These are phyloP conservation scores for Brachycybe producta DNA, from an alignment of 2,888 invertebrate species.

Conservation along the genomic window DNA sequence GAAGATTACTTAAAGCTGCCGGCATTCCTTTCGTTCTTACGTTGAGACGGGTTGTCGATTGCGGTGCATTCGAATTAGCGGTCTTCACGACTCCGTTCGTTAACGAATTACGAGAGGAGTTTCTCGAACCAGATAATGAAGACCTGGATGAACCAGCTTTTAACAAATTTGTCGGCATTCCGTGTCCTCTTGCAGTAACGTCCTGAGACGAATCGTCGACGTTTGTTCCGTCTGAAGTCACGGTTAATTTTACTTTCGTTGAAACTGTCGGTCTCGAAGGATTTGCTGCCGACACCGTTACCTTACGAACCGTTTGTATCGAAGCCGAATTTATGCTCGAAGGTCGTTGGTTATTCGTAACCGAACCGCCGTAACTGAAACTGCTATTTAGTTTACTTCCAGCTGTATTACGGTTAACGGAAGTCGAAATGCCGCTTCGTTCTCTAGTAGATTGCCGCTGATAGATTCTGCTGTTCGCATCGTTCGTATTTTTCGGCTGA, in stretches of 20 bases:
- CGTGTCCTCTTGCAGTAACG: no score
- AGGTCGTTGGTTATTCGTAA: no score
- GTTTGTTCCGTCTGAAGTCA: background rate
- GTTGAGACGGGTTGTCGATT: background rate
- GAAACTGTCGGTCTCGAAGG: constrained; percentile 15
- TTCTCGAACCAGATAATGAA: background rate
- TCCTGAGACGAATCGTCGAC: no score
- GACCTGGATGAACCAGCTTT: background rate
- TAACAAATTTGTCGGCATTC: background rate
- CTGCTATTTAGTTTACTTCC: no score
- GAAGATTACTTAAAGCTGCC: background rate
- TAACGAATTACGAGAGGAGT: background rate
- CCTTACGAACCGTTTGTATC: constrained; percentile 10
- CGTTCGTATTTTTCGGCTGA: no score
- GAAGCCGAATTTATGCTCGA: no score
- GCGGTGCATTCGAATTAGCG: background rate
- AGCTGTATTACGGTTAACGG: no score
- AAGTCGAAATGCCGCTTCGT: no score
- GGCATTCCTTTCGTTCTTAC: background rate
- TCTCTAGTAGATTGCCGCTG: no score
- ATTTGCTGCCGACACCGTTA: constrained; percentile 12
- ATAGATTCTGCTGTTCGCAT: no score
- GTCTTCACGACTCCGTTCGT: background rate
- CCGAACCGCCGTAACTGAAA: no score
- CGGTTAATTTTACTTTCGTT: constrained; percentile 10